Percentiles rank a stretch among this genome's conserved stretches.
Conservation (phyloP, 2,888 invertebrate species). For the Eupithecia insigniata region DNA sequence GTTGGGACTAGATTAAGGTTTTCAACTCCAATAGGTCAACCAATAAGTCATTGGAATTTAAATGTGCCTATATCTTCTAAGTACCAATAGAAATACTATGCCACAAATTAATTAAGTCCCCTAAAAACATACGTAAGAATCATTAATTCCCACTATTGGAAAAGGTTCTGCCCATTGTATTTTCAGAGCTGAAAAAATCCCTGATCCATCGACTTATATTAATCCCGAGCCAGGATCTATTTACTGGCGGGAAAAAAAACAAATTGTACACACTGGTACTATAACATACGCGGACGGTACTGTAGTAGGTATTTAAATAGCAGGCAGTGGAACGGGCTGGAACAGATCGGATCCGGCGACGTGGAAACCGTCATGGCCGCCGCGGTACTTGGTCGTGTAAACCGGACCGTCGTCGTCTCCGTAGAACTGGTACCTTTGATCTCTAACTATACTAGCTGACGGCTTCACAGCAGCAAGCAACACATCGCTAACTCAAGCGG, state of each 20-base stretch:
- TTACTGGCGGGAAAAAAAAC: no score
- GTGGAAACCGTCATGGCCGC: slow-evolving; percentile 61
- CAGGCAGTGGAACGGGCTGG: slow-evolving; percentile 47
- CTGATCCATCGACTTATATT: no score
- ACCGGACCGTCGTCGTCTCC: slow-evolving; percentile 61
- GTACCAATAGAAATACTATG: not conserved
- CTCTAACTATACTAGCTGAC: slow-evolving; percentile 52
- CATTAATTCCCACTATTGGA: not conserved
- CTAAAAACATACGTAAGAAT: not conserved
- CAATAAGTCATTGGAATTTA: not conserved
- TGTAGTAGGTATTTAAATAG: not conserved
- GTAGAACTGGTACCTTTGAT: slow-evolving; percentile 62
- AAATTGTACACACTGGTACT: no score
- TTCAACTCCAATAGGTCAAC: not conserved
- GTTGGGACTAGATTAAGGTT: not conserved
- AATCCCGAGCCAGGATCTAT: no score
- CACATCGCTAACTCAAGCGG: no score
- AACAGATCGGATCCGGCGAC: slow-evolving; percentile 59
- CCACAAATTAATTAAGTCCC: not conserved
- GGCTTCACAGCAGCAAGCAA: not conserved
- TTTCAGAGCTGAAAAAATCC: no score
- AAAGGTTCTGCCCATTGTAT: no score
- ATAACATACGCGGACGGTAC: no score
- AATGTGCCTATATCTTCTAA: not conserved
- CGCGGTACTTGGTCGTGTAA: slow-evolving; percentile 59